A percentile compares a stretch with the other conserved stretches of the same genome.
Evolutionary conservation across 30 jellyfish, hydroid and myxozoan genomes (phyloP).

Genomic region (Chrysaora quinquecirrha): DNA sequence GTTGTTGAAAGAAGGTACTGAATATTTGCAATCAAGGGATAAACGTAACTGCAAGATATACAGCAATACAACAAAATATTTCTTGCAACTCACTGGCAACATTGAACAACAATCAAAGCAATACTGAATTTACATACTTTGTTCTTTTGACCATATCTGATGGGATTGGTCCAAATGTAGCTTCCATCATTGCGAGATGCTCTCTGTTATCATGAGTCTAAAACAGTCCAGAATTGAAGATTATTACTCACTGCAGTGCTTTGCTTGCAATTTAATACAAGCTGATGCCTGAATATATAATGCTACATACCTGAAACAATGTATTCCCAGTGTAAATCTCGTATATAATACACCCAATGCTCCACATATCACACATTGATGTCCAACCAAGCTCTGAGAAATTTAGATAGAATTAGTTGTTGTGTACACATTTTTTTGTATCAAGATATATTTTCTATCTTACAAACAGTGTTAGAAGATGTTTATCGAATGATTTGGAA

Average conservation of each 20-base stretch:
- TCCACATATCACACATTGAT: slow-evolving; percentile 94
- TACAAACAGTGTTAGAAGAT: no score
- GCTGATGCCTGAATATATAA: no score
- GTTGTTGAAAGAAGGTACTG: neutral
- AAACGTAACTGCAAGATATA: no score
- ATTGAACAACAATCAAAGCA: neutral
- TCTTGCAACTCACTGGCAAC: neutral
- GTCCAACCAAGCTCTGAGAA: slow-evolving; percentile 94
- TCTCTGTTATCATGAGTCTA: slow-evolving; percentile 97
- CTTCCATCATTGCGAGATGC: slow-evolving; percentile 98
- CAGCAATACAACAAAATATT: neutral
- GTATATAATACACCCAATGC: slow-evolving; percentile 92
- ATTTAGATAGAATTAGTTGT: no score
- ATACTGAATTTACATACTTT: slow-evolving; percentile 34
- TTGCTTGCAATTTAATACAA: no score
- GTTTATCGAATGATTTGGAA: no score
- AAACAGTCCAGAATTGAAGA: no score
- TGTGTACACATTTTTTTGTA: no score
- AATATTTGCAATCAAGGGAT: neutral
- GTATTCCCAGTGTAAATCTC: slow-evolving; percentile 94
- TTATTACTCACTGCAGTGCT: no score
- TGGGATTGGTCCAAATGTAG: slow-evolving; percentile 89
- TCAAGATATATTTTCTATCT: no score
- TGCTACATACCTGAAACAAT: slow-evolving; percentile 84
- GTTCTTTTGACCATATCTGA: slow-evolving; percentile 66